Evolutionary conservation across 2,888 invertebrate genomes (phyloP).

Genomic region (Ophonus ardosiacus): DNA sequence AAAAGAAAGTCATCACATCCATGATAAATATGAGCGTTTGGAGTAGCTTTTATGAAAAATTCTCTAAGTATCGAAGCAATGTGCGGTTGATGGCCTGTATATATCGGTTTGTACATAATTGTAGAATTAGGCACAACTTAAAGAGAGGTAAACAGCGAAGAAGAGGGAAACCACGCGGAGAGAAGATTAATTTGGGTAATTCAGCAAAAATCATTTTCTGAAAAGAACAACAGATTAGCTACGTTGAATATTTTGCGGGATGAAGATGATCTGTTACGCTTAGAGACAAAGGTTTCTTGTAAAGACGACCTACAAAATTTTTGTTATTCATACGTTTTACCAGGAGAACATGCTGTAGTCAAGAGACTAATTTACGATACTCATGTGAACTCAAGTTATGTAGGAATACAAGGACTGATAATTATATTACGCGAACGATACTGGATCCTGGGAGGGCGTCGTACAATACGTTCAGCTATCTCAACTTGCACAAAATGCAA

Average conservation of each 20-base stretch:
- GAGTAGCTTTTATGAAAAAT: constrained; percentile 28
- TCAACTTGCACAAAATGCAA: constrained; percentile 59
- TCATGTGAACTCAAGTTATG: constrained; percentile 50
- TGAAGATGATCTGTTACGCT: constrained; percentile 63
- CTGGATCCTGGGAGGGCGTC: constrained; percentile 67
- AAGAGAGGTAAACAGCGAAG: constrained; percentile 9
- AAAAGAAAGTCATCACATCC: constrained; percentile 66
- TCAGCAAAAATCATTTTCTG: constrained; percentile 49
- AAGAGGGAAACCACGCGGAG: background rate
- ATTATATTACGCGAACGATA: constrained; percentile 66
- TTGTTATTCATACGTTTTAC: constrained; percentile 68
- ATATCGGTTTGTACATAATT: background rate
- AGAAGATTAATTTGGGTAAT: background rate
- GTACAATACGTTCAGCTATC: constrained; percentile 64
- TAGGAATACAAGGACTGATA: constrained; percentile 65
- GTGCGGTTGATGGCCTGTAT: background rate
- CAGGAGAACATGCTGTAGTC: constrained; percentile 66
- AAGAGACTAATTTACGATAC: constrained; percentile 64
- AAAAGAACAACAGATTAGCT: constrained; percentile 53
- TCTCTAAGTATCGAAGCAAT: constrained; percentile 64
- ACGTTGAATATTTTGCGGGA: constrained; percentile 60
- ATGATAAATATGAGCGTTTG: too few species aligned
- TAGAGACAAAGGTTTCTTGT: constrained; percentile 62
- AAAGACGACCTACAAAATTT: constrained; percentile 66
- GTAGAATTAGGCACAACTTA: constrained; percentile 1